Base-by-base conservation (phyloP, 2,113 vertebrate genomes). In the Globicephala melas region DNA sequence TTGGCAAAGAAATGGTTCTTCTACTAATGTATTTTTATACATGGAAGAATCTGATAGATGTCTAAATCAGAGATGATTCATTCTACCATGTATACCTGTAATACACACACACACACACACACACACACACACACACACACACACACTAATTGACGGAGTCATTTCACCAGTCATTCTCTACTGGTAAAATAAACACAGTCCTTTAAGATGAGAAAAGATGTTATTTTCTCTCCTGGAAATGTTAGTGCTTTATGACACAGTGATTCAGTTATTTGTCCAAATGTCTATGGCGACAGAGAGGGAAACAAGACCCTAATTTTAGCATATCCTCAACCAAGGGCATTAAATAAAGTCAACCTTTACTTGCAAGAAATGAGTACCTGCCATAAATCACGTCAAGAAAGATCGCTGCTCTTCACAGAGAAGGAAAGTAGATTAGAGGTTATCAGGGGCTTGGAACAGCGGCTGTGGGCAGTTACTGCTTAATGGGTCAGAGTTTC, bases 161-260 rank as follows among this genome's bases (percentile, higher is more conserved):
- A 50, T 50, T 50, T 50, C 14, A 15, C 50, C 47, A 47, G 1
- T 25, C 28, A 31, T 9, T 77, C 33, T 93, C 33, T 89, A 13
- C 50, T 55, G 65, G 67, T 10, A 18, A 79, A 92, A 67, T 13
- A 63, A 92, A 67, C 10, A 63, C 21, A 85, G 17, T 6, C 4
- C 44, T 74, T 74, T 63, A n/a, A 74, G 82, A 50, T 23, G 28
- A 93, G 55, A 23, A 92, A 76, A 79, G 67, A 55, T 41, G 9
- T 8, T 33, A 55, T 86, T 70, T 96, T 68, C 53, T 94, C 6
- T 89, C 41, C 31, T 76, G 50, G 74, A 85, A 87, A 79, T 71
- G 18, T 71, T 73, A 80, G 25, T 88, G 8, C 28, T 70, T n/a
- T 77, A 60, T 60, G 60, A 82, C 17, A 14, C 14, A 31, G 13